phyloP scores from a whole-genome alignment of 2,888 invertebrate species.

The Teleogryllus oceanicus region DNA sequence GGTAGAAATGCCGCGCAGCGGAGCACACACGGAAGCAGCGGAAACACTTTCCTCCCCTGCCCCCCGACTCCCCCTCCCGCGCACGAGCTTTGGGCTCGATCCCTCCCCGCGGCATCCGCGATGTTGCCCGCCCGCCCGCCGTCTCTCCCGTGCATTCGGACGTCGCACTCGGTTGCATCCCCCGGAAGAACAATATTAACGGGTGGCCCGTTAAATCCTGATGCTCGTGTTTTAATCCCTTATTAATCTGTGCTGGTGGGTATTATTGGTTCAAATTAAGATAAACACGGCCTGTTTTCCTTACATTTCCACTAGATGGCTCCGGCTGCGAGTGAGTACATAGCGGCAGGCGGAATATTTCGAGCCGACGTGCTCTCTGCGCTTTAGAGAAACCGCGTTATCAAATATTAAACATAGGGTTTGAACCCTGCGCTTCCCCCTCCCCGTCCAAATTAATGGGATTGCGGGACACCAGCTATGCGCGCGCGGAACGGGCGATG shows the following conservation, averaged over 20 bases:
- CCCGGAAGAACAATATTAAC: not conserved
- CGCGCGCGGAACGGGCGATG: not conserved
- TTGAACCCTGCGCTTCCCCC: not conserved
- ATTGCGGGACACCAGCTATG: conserved; percentile 10
- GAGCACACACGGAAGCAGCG: too few species aligned
- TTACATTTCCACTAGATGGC: not conserved
- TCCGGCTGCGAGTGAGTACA: not conserved
- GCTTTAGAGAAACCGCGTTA: conserved; percentile 18
- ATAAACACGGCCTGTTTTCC: not conserved
- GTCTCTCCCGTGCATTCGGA: too few species aligned
- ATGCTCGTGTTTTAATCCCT: conserved; percentile 3
- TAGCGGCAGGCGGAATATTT: not conserved
- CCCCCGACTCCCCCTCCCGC: too few species aligned
- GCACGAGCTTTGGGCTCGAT: too few species aligned
- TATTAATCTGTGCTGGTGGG: not conserved
- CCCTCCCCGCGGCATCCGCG: too few species aligned
- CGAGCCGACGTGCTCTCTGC: not conserved
- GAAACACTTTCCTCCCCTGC: too few species aligned
- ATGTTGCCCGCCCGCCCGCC: too few species aligned
- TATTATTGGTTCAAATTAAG: conserved; percentile 18
- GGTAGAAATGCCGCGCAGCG: too few species aligned
- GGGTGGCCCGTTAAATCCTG: not conserved
- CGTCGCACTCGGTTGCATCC: not conserved
- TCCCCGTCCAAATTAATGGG: conserved; percentile 2
- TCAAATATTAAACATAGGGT: conserved; percentile 10